phyloP scores from a whole-genome alignment of 2,113 vertebrate genomes.

The Heterocephalus glaber region DNA sequence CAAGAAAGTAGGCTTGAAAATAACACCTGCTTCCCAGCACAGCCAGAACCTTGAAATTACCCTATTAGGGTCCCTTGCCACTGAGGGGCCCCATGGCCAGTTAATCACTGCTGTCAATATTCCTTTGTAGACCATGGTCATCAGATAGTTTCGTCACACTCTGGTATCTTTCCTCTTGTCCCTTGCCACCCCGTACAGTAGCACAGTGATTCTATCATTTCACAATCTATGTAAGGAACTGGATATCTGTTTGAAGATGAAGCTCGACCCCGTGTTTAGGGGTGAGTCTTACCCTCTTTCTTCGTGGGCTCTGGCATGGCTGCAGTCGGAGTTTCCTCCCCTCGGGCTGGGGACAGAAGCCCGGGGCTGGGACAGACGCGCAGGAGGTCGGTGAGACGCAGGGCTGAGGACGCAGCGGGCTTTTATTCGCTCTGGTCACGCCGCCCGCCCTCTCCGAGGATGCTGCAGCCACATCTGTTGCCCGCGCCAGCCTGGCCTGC shows the following conservation, averaged over 20 bases:
- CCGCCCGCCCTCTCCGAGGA: too few species aligned
- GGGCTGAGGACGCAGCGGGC: too few species aligned
- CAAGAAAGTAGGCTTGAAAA: slow-evolving; percentile 43
- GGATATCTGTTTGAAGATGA: not conserved
- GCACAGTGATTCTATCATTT: not conserved
- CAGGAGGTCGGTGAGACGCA: slow-evolving; percentile 77
- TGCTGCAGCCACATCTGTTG: slow-evolving; percentile 88
- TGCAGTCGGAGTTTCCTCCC: slow-evolving; percentile 73
- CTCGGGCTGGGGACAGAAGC: slow-evolving; percentile 80
- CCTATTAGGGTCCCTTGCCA: not conserved
- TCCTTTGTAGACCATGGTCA: not conserved
- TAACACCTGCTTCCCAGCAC: not conserved
- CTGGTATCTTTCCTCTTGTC: not conserved
- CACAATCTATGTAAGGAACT: not conserved
- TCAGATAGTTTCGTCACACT: not conserved
- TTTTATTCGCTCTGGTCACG: too few species aligned
- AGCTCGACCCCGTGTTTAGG: too few species aligned
- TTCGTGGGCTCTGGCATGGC: slow-evolving; percentile 90
- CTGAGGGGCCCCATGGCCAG: not conserved
- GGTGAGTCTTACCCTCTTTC: slow-evolving; percentile 86
- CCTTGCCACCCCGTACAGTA: too few species aligned
- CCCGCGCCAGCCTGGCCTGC: slow-evolving; percentile 86
- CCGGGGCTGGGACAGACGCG: not conserved
- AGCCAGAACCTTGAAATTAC: not conserved
- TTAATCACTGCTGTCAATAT: not conserved